Evolutionary conservation across 2,797 vertebrate genomes (phyloP).

Genomic region (Pyrocephalus nanus): DNA sequence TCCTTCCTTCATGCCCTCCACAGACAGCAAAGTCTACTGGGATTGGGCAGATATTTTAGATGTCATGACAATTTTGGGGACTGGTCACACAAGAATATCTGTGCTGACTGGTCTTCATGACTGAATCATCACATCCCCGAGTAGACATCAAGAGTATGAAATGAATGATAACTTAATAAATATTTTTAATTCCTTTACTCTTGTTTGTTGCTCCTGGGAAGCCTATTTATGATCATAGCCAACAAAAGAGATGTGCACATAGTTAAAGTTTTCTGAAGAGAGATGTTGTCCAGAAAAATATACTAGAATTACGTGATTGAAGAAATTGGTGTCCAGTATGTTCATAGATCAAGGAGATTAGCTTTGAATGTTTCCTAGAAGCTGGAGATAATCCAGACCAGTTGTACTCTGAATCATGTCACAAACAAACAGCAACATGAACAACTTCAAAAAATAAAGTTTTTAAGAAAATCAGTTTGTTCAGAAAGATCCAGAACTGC

Average conservation of each 20-base stretch:
- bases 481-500: not conserved
- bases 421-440: not conserved
- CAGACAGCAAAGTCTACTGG: not conserved
- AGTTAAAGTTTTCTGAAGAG: not conserved
- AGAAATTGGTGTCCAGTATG: not conserved
- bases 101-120: not conserved
- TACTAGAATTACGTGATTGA: not conserved
- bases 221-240: not conserved
- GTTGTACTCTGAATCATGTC: not conserved
- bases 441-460: not conserved
- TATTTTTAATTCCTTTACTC: not conserved
- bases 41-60: not conserved
- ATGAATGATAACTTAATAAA: not conserved
- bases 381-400: not conserved
- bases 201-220: not conserved
- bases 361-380: not conserved
- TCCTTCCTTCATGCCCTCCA: not conserved
- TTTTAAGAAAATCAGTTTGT: not conserved
- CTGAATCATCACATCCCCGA: not conserved
- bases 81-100: not conserved
- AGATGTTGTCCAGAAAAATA: accelerated
- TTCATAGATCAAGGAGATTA: accelerated
- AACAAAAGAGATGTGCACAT: not conserved
- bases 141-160: not conserved
- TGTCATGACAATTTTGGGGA: not conserved